Evolutionary conservation across 2,888 invertebrate genomes (phyloP), one percentile per base, ranked within the genome.

Genomic region (Epinotia brunnichana): DNA sequence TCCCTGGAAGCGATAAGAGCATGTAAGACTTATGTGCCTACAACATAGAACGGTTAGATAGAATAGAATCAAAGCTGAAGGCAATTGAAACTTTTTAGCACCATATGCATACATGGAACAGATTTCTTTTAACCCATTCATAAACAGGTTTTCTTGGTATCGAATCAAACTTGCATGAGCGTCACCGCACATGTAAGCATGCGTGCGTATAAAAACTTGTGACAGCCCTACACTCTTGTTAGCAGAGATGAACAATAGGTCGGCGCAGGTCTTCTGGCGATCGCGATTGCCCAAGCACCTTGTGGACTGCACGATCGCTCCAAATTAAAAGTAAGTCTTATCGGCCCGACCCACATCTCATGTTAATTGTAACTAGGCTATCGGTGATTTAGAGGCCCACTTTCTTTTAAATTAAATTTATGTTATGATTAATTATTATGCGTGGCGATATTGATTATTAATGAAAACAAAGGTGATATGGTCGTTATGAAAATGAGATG

Each of bases 241-340:
- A 75, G 70, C 60, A 70, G 54, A 75, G 75, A 77, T 74, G 76
- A 77, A 77, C 77, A 77, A 77, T 77, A 64, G 74, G 24, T 69
- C 71, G 61, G 74, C 70, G 62, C 72, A 67, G 53, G 72, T 69
- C 68, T 70, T 60, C 57, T 39, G 24, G 62, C 39, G 70, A 73
- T 76, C 56, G 69, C 62, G 57, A 60, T 64, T 63, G 67, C 63
- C 63, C 59, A 57, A 77, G 76, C 81, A 79, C 81, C 79, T 82
- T 77, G 74, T 75, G 73, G 74, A 74, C 78, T 76, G 71, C 88
- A 88, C 86, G 87, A 86, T 76, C 84, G 85, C 77, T 83, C 85
- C 77, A 80, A 87, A 88, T 89, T 86, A 85, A 86, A 87, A 85
- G 84, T 82, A 81, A 80, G 79, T 79, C 80, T 81, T 83, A 85